These are phyloP conservation scores for Nematopogon swammerdamellus DNA, from an alignment of 2,888 invertebrate species.

Conservation along the genomic window DNA sequence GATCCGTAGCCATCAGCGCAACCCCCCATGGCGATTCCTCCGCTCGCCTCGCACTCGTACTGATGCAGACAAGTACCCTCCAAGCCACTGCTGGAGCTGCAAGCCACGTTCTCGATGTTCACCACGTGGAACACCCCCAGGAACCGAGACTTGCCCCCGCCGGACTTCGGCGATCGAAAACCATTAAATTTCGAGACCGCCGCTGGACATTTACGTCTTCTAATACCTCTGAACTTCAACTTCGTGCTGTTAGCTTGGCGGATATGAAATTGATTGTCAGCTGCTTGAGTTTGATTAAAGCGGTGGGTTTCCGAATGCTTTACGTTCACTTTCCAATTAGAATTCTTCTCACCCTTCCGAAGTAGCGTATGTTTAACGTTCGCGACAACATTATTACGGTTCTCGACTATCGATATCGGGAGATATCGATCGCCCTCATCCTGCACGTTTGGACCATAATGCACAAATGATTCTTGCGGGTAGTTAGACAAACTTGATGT, in stretches of 20 bases:
- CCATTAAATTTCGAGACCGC: neutral
- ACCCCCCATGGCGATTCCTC: constrained; percentile 61
- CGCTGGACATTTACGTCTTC: neutral
- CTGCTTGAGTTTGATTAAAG: too few relatives aligned
- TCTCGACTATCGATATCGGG: neutral
- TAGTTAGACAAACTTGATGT: too few relatives aligned
- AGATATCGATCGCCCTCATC: neutral
- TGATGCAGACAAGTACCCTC: constrained; percentile 70
- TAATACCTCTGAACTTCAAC: neutral
- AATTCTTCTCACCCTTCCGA: neutral
- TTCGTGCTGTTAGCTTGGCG: neutral
- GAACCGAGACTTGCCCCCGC: constrained; percentile 34
- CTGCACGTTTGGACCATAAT: neutral
- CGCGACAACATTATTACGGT: neutral
- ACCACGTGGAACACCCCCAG: constrained; percentile 69
- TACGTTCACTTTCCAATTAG: too few relatives aligned
- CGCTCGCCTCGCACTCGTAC: constrained; percentile 60
- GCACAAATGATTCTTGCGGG: neutral
- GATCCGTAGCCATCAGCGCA: constrained; percentile 73
- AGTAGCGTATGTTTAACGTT: too few relatives aligned
- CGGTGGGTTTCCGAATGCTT: too few relatives aligned
- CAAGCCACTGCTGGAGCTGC: constrained; percentile 53
- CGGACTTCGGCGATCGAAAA: neutral
- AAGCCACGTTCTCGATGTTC: constrained; percentile 64
- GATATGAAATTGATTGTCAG: too few relatives aligned